Percentiles rank a stretch among this genome's conserved stretches.
Evolutionary conservation across 2,888 invertebrate species (phyloP).

Genomic region (Cinara cedri): DNA sequence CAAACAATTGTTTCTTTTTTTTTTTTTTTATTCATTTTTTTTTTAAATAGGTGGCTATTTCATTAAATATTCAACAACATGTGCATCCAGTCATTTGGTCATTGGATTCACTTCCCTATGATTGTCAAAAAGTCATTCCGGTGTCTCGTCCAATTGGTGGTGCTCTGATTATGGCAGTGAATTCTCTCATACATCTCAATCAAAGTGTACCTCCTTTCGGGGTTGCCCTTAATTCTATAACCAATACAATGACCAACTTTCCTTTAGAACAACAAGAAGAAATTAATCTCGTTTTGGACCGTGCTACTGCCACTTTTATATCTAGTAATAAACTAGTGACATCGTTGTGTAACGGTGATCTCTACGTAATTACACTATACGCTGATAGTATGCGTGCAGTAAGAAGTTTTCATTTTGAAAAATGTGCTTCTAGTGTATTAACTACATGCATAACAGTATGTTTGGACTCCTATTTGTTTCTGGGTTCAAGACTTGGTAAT

Average conservation of each 20-base stretch:
- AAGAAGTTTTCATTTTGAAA: constrained; percentile 89
- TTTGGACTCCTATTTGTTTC: constrained; percentile 84
- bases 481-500: constrained; percentile 95
- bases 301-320: constrained; percentile 83
- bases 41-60: constrained; percentile 72
- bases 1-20: too few relatives aligned
- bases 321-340: constrained; percentile 85
- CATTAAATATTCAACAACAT: constrained; percentile 90
- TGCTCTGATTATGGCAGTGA: constrained; percentile 90
- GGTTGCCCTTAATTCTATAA: constrained; percentile 90
- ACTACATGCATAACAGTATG: constrained; percentile 82
- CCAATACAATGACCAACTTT: constrained; percentile 86
- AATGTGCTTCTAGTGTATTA: constrained; percentile 92
- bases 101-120: constrained; percentile 88
- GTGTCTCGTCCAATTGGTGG: constrained; percentile 94
- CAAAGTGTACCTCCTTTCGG: constrained; percentile 96
- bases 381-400: constrained; percentile 95
- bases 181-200: constrained; percentile 94
- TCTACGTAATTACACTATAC: constrained; percentile 89
- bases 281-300: constrained; percentile 87
- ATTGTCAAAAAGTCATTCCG: constrained; percentile 84
- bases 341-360: constrained; percentile 88
- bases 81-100: constrained; percentile 99
- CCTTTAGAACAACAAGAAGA: constrained; percentile 89
- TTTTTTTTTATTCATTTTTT: too few relatives aligned